These are phyloP conservation scores for Malacoraja senta DNA, from an alignment of 2,797 vertebrate species.

Conservation along the genomic window DNA sequence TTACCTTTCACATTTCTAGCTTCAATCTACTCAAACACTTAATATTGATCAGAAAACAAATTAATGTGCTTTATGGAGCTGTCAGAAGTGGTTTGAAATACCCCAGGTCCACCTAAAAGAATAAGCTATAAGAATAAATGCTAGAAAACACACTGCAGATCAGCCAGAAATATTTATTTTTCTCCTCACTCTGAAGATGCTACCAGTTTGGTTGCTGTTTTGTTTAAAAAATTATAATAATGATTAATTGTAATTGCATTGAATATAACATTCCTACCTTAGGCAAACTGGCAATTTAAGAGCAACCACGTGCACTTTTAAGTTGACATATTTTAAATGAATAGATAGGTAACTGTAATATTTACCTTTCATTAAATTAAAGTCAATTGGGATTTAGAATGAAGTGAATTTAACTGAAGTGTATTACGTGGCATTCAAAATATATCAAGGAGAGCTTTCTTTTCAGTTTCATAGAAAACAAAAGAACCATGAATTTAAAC, in stretches of 20 bases:
- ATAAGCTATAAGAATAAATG: not conserved
- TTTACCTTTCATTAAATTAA: not conserved
- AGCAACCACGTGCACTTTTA: not conserved
- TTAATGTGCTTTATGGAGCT: not conserved
- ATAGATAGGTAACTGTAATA: not conserved
- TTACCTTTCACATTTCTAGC: too few relatives aligned
- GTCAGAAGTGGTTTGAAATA: not conserved
- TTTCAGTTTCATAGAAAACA: not conserved
- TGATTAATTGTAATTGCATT: not conserved
- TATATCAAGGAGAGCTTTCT: not conserved
- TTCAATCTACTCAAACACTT: too few relatives aligned
- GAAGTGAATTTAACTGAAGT: not conserved
- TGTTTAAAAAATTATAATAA: not conserved
- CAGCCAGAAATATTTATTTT: not conserved
- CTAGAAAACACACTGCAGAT: not conserved
- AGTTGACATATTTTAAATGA: not conserved
- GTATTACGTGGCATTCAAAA: not conserved
- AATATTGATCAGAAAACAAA: not conserved
- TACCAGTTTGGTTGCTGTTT: not conserved
- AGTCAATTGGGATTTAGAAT: not conserved
- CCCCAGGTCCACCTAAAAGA: not conserved
- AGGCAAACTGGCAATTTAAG: not conserved
- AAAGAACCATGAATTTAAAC: not conserved
- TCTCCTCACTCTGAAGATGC: not conserved
- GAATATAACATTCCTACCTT: not conserved